These are phyloP conservation scores for Pseudococcus longispinus DNA, from an alignment of 2,888 invertebrate species.

Conservation along the genomic window DNA sequence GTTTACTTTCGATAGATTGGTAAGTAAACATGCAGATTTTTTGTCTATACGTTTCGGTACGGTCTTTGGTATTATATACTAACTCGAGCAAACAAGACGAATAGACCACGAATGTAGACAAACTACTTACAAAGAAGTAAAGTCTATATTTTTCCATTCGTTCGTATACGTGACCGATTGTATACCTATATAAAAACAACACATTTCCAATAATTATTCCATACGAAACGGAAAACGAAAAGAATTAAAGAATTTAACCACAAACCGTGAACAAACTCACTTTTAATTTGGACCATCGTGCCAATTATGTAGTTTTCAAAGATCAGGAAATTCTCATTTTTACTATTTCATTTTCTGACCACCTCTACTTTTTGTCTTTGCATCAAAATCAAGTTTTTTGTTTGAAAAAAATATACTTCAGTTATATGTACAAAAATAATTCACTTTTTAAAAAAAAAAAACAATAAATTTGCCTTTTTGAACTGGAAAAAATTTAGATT, in stretches of 20 bases:
- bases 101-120: not conserved
- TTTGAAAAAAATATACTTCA: too few species aligned
- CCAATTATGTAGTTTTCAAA: too few species aligned
- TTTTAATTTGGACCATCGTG: too few species aligned
- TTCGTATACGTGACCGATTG: slow-evolving; percentile 33
- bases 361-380: too few species aligned
- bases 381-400: too few species aligned
- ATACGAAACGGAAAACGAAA: not conserved
- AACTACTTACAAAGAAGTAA: slow-evolving; percentile 45
- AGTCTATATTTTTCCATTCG: slow-evolving; percentile 5
- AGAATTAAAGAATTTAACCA: not conserved
- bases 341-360: too few species aligned
- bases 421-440: too few species aligned
- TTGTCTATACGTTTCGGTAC: slow-evolving; percentile 4
- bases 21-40: slow-evolving; percentile 46
- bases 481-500: too few species aligned
- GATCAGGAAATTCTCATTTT: too few species aligned
- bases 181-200: not conserved
- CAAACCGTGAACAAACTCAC: not conserved
- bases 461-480: too few species aligned
- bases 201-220: not conserved
- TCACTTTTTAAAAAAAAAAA: too few species aligned
- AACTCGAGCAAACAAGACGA: slow-evolving; percentile 38
- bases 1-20: slow-evolving; percentile 48
- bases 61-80: not conserved